Evolutionary conservation across 2,888 invertebrate genomes (phyloP).

Genomic region (Drosophila macrospina): DNA sequence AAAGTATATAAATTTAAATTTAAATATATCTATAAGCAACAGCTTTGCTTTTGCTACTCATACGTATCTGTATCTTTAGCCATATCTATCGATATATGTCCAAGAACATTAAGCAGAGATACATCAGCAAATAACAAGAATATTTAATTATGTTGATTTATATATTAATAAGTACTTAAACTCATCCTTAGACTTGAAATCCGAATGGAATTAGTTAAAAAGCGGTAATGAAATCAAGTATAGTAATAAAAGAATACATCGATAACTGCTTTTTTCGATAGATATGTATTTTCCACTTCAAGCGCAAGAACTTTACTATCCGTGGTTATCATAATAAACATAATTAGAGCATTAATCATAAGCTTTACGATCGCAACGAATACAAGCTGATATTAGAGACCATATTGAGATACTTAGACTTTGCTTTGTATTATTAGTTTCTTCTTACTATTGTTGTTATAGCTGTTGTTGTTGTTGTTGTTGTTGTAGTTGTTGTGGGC

Average conservation of each 20-base stretch:
- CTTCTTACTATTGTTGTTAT: constrained; percentile 15
- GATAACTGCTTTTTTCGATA: not conserved
- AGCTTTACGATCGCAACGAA: constrained; percentile 8
- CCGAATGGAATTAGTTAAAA: too few relatives aligned
- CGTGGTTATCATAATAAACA: constrained; percentile 13
- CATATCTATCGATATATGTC: too few relatives aligned
- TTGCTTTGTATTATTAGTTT: constrained; percentile 4
- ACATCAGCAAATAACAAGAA: too few relatives aligned
- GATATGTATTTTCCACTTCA: not conserved
- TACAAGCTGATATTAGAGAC: constrained; percentile 12
- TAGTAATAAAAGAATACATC: not conserved
- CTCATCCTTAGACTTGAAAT: too few relatives aligned
- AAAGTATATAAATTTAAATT: too few relatives aligned
- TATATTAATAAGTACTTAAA: not conserved
- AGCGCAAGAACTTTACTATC: not conserved
- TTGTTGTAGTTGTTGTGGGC: constrained; percentile 55
- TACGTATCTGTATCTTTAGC: too few relatives aligned
- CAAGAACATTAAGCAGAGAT: too few relatives aligned
- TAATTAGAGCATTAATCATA: constrained; percentile 35
- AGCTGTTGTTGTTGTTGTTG: constrained; percentile 48
- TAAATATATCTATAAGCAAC: too few relatives aligned
- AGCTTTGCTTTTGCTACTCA: too few relatives aligned
- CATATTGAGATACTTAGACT: constrained; percentile 18
- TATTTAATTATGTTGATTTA: not conserved
- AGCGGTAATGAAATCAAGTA: not conserved